Conservation (phyloP, 2,113 vertebrate genomes). For the Protomyctophum bolini region DNA sequence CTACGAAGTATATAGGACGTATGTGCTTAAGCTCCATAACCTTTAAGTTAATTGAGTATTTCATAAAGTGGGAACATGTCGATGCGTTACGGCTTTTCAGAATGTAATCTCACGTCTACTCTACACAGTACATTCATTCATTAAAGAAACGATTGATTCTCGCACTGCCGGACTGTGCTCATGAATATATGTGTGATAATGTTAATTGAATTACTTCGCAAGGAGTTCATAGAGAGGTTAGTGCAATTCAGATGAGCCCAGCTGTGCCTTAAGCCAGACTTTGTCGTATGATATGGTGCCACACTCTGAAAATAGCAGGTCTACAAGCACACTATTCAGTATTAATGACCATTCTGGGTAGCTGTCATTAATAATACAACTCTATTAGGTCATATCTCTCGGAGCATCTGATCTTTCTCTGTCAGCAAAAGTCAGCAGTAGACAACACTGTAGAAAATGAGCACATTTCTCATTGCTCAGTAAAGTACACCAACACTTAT, state of each 20-base stretch:
- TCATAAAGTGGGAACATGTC: not conserved
- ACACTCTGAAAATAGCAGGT: too few species aligned
- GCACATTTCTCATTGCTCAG: not conserved
- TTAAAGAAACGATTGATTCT: constrained; percentile 30
- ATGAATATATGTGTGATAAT: constrained; percentile 21
- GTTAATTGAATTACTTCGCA: constrained; percentile 52
- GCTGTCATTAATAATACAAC: constrained; percentile 47
- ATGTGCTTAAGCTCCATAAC: too few species aligned
- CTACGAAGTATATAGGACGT: too few species aligned
- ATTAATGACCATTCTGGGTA: not conserved
- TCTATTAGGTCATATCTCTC: constrained; percentile 37
- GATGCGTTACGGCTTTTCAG: constrained; percentile 25
- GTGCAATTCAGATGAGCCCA: constrained; percentile 11
- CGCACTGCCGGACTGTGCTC: constrained; percentile 19
- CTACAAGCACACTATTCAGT: too few species aligned
- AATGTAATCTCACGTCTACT: constrained; percentile 28
- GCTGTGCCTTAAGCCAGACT: not conserved
- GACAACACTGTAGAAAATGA: not conserved
- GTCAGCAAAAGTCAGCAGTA: constrained; percentile 36
- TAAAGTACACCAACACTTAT: too few species aligned
- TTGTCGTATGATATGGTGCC: too few species aligned
- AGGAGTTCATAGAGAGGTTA: constrained; percentile 22
- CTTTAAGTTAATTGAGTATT: not conserved
- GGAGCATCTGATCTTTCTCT: constrained; percentile 26
- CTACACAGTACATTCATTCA: constrained; percentile 20